Conservation (phyloP, 2,113 vertebrate species). For the Nycticorax nycticorax region DNA sequence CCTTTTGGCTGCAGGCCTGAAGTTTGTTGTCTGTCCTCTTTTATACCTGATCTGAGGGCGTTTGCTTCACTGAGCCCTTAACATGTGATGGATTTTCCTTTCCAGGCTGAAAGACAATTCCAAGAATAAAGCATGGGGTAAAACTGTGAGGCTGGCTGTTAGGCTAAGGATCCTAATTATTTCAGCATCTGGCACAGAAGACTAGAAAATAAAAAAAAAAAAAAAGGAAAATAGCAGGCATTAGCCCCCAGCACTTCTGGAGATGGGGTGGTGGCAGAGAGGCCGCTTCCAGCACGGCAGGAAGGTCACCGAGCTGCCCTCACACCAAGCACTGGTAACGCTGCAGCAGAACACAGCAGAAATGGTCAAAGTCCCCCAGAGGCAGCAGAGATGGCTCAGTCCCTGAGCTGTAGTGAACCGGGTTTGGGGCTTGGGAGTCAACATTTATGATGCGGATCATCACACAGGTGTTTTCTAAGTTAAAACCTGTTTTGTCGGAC, state of each 20-base stretch:
- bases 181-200: not conserved
- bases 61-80: not conserved
- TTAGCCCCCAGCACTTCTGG: rapidly evolving
- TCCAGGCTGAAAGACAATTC: not conserved
- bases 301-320: not conserved
- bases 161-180: not conserved
- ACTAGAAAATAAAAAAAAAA: not conserved
- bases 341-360: not conserved
- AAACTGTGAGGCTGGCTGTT: not conserved
- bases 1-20: not conserved
- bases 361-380: not conserved
- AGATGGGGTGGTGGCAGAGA: not conserved
- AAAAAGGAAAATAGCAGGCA: not conserved
- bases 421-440: not conserved
- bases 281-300: not conserved
- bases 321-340: no score
- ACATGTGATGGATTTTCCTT: not conserved
- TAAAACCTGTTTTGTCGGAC: rapidly evolving
- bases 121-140: not conserved
- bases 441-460: not conserved
- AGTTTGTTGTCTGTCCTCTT: not conserved
- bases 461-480: not conserved
- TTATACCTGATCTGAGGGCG: not conserved
- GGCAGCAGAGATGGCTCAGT: not conserved
- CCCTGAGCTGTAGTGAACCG: not conserved